Conservation (phyloP, 1,140 invertebrate species). For the Whitmania pigra region DNA sequence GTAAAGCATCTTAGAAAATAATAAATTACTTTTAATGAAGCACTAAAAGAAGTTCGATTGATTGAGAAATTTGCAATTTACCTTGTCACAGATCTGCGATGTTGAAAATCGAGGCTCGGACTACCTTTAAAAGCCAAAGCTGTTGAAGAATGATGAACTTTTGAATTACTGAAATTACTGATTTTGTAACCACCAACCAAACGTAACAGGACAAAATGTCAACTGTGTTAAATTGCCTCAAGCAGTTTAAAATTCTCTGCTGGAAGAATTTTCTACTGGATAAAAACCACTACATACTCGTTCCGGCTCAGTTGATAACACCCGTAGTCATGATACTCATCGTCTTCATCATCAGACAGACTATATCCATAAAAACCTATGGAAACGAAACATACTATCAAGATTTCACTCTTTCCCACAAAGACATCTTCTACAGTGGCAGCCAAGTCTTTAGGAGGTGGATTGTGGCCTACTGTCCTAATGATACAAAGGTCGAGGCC, state of each 20-base stretch:
- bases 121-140: not conserved
- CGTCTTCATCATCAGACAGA: not conserved
- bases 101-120: too few species aligned
- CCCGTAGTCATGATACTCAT: not conserved
- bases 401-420: not conserved
- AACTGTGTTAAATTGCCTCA: not conserved
- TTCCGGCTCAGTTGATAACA: not conserved
- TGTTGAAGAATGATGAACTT: not conserved
- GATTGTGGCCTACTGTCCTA: not conserved
- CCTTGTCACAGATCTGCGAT: too few species aligned
- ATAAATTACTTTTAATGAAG: too few species aligned
- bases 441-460: not conserved
- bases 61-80: too few species aligned
- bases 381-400: not conserved
- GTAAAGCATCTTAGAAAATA: too few species aligned
- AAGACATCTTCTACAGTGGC: not conserved
- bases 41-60: too few species aligned
- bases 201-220: not conserved
- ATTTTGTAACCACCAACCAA: not conserved
- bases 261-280: conserved; percentile 12
- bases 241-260: conserved; percentile 7
- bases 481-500: not conserved
- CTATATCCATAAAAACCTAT: not conserved
- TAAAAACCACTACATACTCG: not conserved
- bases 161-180: not conserved